phyloP scores from a whole-genome alignment of 2,888 invertebrate genomes.

The Eupithecia inturbata region DNA sequence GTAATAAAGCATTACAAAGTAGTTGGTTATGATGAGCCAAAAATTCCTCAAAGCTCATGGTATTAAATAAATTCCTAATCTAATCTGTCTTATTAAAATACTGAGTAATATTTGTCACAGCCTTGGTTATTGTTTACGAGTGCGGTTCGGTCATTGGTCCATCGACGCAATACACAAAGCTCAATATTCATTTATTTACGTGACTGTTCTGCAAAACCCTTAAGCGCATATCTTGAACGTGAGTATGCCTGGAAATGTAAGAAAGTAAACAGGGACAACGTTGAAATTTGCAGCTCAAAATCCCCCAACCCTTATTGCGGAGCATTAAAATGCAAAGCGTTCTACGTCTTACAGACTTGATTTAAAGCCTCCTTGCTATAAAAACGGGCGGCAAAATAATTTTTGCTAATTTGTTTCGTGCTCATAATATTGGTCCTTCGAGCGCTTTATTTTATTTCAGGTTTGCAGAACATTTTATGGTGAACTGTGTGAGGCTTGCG shows the following conservation, averaged over 20 bases:
- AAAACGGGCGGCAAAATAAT: slow-evolving; percentile 50
- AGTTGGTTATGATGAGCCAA: neutral
- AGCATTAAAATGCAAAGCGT: slow-evolving; percentile 33
- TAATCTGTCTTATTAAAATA: slow-evolving; percentile 16
- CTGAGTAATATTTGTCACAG: slow-evolving; percentile 47
- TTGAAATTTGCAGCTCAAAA: slow-evolving; percentile 48
- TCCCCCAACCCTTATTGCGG: slow-evolving; percentile 37
- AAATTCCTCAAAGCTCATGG: neutral
- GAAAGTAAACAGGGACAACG: slow-evolving; percentile 54
- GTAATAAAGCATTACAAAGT: too few species aligned
- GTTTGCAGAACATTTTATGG: slow-evolving; percentile 67
- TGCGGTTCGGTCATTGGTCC: slow-evolving; percentile 50
- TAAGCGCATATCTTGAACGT: slow-evolving; percentile 61
- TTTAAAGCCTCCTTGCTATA: slow-evolving; percentile 41
- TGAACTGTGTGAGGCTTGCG: slow-evolving; percentile 63
- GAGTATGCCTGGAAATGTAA: slow-evolving; percentile 56
- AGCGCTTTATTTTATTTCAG: slow-evolving; percentile 66
- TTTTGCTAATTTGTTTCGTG: slow-evolving; percentile 61
- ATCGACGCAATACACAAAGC: slow-evolving; percentile 60
- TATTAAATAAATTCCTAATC: neutral
- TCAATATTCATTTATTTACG: slow-evolving; percentile 74
- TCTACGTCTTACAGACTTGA: slow-evolving; percentile 46
- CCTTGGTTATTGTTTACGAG: slow-evolving; percentile 54
- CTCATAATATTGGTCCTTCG: slow-evolving; percentile 60
- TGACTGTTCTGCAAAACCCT: slow-evolving; percentile 66